Conservation (phyloP, 2,888 invertebrate species). For the Mythimna pallens region DNA sequence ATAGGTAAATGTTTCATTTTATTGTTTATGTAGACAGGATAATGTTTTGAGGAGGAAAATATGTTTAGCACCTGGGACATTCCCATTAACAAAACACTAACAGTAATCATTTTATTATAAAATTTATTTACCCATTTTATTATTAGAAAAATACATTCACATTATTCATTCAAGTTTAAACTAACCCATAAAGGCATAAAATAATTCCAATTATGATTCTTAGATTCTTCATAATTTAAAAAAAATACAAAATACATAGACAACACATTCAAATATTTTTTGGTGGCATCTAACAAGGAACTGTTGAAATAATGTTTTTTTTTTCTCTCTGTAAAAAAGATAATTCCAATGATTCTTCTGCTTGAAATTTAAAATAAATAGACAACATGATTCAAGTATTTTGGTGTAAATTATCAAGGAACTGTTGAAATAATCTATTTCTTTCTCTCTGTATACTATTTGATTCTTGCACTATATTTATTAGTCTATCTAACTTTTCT, state of each 20-base stretch:
- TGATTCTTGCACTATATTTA: constrained; percentile 87
- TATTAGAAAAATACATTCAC: constrained; percentile 46
- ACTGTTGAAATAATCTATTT: constrained; percentile 84
- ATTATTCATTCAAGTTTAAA: constrained; percentile 9
- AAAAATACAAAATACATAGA: constrained; percentile 15
- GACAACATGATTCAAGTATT: constrained; percentile 57
- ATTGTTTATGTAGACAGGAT: neutral
- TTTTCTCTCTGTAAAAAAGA: constrained; percentile 65
- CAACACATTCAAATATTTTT: constrained; percentile 64
- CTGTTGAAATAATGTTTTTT: constrained; percentile 84
- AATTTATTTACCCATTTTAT: constrained; percentile 32
- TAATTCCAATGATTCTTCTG: constrained; percentile 31
- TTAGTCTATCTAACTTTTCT: constrained; percentile 85
- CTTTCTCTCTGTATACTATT: constrained; percentile 86
- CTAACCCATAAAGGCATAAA: constrained; percentile 14
- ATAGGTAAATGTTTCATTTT: neutral
- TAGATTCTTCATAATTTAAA: neutral
- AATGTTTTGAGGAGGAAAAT: constrained; percentile 14
- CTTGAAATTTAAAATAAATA: constrained; percentile 9
- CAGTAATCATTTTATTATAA: constrained; percentile 17
- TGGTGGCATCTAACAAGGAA: constrained; percentile 81
- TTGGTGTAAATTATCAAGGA: constrained; percentile 79
- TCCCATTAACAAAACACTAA: constrained; percentile 17
- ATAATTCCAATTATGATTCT: constrained; percentile 5
- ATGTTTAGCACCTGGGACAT: neutral